phyloP scores from a whole-genome alignment of 2,888 invertebrate species.

The Conops quadrifasciatus region DNA sequence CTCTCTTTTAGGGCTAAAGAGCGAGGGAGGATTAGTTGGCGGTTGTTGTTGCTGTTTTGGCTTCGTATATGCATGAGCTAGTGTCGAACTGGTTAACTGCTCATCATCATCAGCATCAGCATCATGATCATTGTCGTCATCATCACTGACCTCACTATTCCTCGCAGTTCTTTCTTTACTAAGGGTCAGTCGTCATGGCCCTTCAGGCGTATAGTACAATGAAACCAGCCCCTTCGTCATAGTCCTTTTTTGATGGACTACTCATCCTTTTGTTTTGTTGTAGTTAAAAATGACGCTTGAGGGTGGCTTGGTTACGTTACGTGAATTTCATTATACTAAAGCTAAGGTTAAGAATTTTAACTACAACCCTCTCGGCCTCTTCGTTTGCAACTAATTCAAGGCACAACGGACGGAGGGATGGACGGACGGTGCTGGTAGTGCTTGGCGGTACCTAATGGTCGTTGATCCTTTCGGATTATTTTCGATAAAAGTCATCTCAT shows the following conservation, averaged over 20 bases:
- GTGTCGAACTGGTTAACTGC: no score
- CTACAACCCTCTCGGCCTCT: not conserved
- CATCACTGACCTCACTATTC: no score
- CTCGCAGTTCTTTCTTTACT: no score
- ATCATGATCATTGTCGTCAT: no score
- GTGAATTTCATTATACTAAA: slow-evolving; percentile 38
- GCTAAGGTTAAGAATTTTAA: slow-evolving; percentile 29
- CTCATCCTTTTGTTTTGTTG: slow-evolving; percentile 47
- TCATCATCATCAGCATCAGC: not conserved
- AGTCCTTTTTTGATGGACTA: slow-evolving; percentile 63
- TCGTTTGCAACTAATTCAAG: slow-evolving; percentile 2
- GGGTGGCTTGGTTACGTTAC: slow-evolving; percentile 32
- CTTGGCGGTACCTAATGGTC: no score
- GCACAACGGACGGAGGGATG: no score
- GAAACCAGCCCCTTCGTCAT: slow-evolving; percentile 57
- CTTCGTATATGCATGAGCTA: no score
- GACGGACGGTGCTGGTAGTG: no score
- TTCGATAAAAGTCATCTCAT: slow-evolving; percentile 1
- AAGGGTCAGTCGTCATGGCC: not conserved
- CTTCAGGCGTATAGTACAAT: slow-evolving; percentile 38
- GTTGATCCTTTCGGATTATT: slow-evolving; percentile 7
- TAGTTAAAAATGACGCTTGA: slow-evolving; percentile 1
- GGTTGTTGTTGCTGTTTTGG: no score
- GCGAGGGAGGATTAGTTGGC: no score
- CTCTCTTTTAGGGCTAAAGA: no score